A percentile compares a stretch with the other conserved stretches of the same genome.
These are phyloP conservation scores for Drosophila rubida DNA, from an alignment of 2,888 invertebrate genomes.

Conservation along the genomic window DNA sequence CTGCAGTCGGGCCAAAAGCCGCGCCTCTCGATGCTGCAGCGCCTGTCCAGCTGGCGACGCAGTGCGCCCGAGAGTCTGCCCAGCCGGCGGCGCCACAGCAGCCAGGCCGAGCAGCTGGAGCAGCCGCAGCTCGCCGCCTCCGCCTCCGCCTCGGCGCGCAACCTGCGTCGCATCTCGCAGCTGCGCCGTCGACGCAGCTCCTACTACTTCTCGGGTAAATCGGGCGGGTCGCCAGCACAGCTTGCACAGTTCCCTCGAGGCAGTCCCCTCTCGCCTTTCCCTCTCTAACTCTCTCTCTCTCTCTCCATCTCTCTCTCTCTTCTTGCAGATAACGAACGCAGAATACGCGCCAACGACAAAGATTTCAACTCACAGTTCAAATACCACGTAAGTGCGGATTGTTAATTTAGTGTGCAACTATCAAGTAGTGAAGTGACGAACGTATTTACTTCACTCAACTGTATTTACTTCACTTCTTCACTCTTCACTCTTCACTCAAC, in stretches of 20 bases:
- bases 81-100: slow-evolving; percentile 49
- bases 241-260: too few species aligned
- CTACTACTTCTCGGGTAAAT: slow-evolving; percentile 84
- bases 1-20: slow-evolving; percentile 20
- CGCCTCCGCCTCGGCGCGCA: slow-evolving; percentile 55
- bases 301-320: neutral
- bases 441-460: too few species aligned
- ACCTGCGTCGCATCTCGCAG: slow-evolving; percentile 81
- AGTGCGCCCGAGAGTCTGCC: slow-evolving; percentile 46
- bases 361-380: slow-evolving; percentile 98
- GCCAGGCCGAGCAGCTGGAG: slow-evolving; percentile 22
- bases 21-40: slow-evolving; percentile 42
- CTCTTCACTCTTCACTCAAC: too few species aligned
- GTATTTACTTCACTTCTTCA: too few species aligned
- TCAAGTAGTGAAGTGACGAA: too few species aligned
- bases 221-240: neutral
- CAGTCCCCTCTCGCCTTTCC: too few species aligned
- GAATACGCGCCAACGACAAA: slow-evolving; percentile 98
- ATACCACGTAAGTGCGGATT: slow-evolving; percentile 95
- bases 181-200: slow-evolving; percentile 83
- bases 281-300: neutral
- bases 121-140: slow-evolving; percentile 58
- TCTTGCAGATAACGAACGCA: slow-evolving; percentile 95
- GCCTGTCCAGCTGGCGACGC: slow-evolving; percentile 57
- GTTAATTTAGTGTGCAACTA: too few species aligned